Evolutionary conservation across 2,888 invertebrate genomes (phyloP).

Genomic region (Synanthedon myopaeformis): DNA sequence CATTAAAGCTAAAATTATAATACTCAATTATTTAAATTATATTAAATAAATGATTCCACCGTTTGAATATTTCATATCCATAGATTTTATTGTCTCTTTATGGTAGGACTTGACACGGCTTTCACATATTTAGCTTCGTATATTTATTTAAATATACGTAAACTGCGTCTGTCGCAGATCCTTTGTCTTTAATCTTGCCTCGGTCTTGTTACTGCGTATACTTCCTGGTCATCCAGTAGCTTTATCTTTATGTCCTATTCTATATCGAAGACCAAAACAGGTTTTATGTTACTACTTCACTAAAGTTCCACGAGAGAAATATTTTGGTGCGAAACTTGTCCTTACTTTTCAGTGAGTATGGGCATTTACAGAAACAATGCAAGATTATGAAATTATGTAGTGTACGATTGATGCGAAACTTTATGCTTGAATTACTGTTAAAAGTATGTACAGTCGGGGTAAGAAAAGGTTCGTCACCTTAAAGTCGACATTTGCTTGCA

Average conservation of each 20-base stretch:
- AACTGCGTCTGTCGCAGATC: constrained; percentile 36
- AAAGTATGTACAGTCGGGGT: too few species aligned
- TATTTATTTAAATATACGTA: constrained; percentile 63
- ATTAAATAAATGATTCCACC: background rate
- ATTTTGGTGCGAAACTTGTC: background rate
- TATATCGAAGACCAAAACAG: constrained; percentile 3
- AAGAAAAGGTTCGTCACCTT: too few species aligned
- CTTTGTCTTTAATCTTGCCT: constrained; percentile 39
- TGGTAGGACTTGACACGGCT: background rate
- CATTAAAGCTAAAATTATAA: too few species aligned
- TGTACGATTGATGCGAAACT: too few species aligned
- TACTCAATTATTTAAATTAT: too few species aligned
- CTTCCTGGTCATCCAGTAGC: constrained; percentile 34
- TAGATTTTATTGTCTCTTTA: background rate
- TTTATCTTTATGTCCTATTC: background rate
- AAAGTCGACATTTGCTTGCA: too few species aligned
- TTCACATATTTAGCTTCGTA: constrained; percentile 30
- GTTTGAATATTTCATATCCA: background rate
- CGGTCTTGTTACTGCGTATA: constrained; percentile 30
- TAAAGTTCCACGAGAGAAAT: background rate
- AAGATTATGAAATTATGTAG: too few species aligned
- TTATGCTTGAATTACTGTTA: too few species aligned
- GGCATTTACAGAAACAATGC: too few species aligned
- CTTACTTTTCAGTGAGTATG: too few species aligned
- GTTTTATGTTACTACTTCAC: background rate